A percentile compares a stretch with the other conserved stretches of the same genome.
Conservation (phyloP, 2,888 invertebrate genomes). For the Ormia ochracea region DNA sequence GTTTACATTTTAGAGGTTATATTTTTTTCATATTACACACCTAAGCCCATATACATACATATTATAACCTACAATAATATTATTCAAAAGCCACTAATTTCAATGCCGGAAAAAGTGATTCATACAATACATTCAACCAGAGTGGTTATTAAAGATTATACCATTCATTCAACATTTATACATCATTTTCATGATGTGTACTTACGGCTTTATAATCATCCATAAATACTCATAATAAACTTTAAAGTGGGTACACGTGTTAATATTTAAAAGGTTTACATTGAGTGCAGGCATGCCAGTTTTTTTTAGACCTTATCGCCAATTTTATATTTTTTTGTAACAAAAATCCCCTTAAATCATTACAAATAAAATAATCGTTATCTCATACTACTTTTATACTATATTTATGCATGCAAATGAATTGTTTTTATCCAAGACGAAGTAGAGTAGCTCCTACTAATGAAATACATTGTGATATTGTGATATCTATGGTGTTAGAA, state of each 20-base stretch:
- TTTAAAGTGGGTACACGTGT: not conserved
- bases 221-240: not conserved
- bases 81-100: conserved; percentile 39
- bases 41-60: not conserved
- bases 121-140: not conserved
- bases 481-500: too few relatives aligned
- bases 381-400: too few relatives aligned
- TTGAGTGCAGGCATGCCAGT: too few relatives aligned
- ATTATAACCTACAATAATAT: not conserved
- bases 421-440: too few relatives aligned
- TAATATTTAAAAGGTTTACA: not conserved
- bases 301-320: too few relatives aligned
- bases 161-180: not conserved
- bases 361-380: too few relatives aligned
- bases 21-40: conserved; percentile 3
- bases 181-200: not conserved
- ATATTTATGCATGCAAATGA: too few relatives aligned
- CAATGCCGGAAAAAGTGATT: not conserved
- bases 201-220: not conserved
- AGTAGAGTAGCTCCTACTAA: too few relatives aligned
- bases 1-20: not conserved
- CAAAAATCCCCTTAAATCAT: too few relatives aligned
- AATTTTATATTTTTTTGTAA: too few relatives aligned
- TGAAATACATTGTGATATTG: too few relatives aligned
- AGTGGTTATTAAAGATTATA: not conserved